phyloP scores from a whole-genome alignment of 1,140 invertebrate genomes.

The Scaptodrosophila lebanonensis region DNA sequence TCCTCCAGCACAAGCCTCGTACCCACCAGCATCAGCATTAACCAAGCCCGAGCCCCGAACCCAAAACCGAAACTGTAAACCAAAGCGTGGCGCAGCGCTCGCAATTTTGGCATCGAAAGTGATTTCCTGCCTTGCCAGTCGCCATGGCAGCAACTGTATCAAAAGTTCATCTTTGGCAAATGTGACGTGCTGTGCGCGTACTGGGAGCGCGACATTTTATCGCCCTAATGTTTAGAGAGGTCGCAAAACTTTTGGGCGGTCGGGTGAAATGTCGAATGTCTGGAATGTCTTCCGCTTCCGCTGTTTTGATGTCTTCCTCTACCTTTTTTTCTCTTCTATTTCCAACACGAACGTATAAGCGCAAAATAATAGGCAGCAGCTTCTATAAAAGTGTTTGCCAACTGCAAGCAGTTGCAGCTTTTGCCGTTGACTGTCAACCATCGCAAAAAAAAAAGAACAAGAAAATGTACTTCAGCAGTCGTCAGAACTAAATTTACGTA shows the following conservation, averaged over 20 bases:
- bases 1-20: too few species aligned
- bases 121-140: conserved; percentile 35
- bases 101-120: conserved; percentile 26
- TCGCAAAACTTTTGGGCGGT: not conserved
- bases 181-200: conserved; percentile 34
- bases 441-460: too few species aligned
- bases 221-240: conserved; percentile 8
- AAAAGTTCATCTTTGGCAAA: conserved; percentile 13
- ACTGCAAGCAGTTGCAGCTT: conserved; percentile 1
- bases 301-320: conserved; percentile 66
- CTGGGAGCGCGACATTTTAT: conserved; percentile 31
- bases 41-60: too few species aligned
- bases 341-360: conserved; percentile 19
- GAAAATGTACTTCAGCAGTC: too few species aligned
- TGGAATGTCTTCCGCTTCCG: conserved; percentile 63
- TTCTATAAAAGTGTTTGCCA: not conserved
- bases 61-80: too few species aligned
- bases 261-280: conserved; percentile 33
- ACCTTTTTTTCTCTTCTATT: too few species aligned
- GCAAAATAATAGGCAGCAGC: conserved; percentile 33
- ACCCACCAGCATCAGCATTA: too few species aligned
- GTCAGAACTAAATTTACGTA: too few species aligned
- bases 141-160: conserved; percentile 23
- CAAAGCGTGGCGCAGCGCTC: conserved; percentile 9
- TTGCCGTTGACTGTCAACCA: not conserved